Base-by-base conservation (phyloP, 2,113 vertebrate species). In the Solea solea region DNA sequence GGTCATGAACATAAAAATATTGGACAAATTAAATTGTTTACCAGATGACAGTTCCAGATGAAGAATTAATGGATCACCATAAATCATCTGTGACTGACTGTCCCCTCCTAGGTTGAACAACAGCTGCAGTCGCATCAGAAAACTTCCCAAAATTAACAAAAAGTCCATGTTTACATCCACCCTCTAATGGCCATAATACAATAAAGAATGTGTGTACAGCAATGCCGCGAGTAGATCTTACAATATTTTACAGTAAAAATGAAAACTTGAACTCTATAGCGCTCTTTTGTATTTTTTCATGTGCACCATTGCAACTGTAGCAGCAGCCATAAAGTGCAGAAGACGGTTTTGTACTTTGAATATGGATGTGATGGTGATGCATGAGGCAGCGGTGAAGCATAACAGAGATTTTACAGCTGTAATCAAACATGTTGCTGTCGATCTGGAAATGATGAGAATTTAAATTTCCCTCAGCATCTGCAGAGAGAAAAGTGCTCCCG, bases 391-490 rank as follows among this genome's bases (percentile, higher is more conserved):
- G 16, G 16, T 25, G 74, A 69, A 63, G 75, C 81, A 54, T 48
- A 73, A 65, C 71, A 5, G n/a, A 28, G 68, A 59, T 79, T 84
- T 81, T 77, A 80, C 76, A 78, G 73, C 78, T 74, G 83, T 64
- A 80, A 90, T 90, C 82, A 86, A 88, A 86, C 80, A 72, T 34
- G 56, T 45, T 51, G 64, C 57, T 28, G 52, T 66, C 70, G 68
- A 51, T 44, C 57, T 78, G 60, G 53, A 56, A 84, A 70, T 39
- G 16, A 80, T 46, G 14, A 57, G 76, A 77, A 75, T 81, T 65
- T 66, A 63, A 76, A 85, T 80, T 78, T 69, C 62, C 5, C 11
- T 67, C 28, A 50, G 62, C 63, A 7, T 64, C 55, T 68, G 64
- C 60, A 56, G 72, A 72, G 72, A 72, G 62, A 70, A 72, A 69